phyloP scores from a whole-genome alignment of 2,113 vertebrate species.

The Megaptera novaeangliae region DNA sequence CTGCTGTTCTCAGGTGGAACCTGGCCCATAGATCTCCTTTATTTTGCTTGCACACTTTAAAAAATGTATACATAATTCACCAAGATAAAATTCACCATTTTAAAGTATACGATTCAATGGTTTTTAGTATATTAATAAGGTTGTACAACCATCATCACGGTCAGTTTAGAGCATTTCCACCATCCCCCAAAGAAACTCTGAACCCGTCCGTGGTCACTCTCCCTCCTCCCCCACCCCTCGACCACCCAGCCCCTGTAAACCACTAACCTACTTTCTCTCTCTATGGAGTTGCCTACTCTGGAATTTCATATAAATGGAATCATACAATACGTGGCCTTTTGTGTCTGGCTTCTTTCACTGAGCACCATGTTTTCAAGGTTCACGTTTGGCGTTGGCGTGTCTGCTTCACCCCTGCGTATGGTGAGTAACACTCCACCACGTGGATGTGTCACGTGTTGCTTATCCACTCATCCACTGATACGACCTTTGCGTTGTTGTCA shows the following conservation, averaged over 20 bases:
- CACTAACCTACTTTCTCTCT: neutral
- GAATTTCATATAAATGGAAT: neutral
- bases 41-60: neutral
- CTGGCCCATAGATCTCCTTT: neutral
- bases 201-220: neutral
- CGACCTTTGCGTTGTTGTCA: too few relatives aligned
- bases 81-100: neutral
- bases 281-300: neutral
- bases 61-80: neutral
- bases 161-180: neutral
- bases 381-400: fast-evolving
- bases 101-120: neutral
- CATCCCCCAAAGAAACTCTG: neutral
- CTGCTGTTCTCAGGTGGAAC: neutral
- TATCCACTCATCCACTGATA: too few relatives aligned
- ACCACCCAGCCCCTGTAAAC: neutral
- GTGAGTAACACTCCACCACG: too few relatives aligned
- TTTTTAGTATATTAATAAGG: neutral
- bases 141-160: too few relatives aligned
- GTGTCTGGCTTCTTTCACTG: neutral
- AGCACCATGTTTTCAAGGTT: neutral
- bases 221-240: neutral
- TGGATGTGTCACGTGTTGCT: too few relatives aligned
- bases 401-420: neutral
- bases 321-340: neutral